These are phyloP conservation scores for Saguinus oedipus DNA, from an alignment of 2,797 vertebrate species.

Conservation along the genomic window DNA sequence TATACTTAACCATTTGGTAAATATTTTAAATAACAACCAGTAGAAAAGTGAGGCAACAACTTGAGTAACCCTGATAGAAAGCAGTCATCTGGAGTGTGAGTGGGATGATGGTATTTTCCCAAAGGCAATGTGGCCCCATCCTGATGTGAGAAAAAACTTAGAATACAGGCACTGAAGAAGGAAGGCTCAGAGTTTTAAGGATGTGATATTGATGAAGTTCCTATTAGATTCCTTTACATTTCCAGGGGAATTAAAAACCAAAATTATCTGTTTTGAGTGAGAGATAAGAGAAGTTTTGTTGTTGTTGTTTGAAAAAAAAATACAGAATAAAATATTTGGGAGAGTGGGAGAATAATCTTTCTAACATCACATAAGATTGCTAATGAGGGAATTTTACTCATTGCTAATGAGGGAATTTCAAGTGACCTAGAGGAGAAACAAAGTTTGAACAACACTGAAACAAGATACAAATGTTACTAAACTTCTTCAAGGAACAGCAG, in stretches of 20 bases:
- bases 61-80: background rate
- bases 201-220: background rate
- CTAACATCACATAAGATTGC: background rate
- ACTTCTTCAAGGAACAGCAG: background rate
- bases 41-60: background rate
- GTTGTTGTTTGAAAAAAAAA: background rate
- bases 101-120: background rate
- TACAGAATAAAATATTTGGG: background rate
- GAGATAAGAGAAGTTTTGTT: background rate
- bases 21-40: background rate
- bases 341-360: background rate
- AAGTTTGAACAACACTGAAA: background rate
- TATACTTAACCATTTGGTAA: background rate
- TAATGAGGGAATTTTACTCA: background rate
- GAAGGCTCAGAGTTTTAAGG: background rate
- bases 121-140: background rate
- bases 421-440: background rate
- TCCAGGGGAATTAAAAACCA: background rate
- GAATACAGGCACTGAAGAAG: background rate
- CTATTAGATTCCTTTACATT: background rate
- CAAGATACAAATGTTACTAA: background rate
- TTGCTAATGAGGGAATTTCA: background rate
- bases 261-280: background rate
- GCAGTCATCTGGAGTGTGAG: rapidly evolving
- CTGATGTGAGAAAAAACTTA: background rate